A percentile compares a stretch with the other conserved stretches of the same genome.
Evolutionary conservation across 1,140 invertebrate genomes (phyloP).

Genomic region (Hestina assimilis): DNA sequence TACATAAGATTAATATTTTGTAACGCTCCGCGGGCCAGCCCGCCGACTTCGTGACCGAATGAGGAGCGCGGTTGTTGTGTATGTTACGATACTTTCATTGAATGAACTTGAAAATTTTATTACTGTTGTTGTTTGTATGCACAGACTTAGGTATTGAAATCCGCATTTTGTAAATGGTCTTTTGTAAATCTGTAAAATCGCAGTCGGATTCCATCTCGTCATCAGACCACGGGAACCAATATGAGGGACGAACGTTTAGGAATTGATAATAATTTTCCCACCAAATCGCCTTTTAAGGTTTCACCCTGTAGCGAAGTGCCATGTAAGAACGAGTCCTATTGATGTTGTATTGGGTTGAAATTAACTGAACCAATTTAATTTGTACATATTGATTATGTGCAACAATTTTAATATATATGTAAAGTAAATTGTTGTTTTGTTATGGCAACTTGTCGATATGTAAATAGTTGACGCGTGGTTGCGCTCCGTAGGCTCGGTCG

Average conservation of each 20-base stretch:
- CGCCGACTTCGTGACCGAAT: conserved; percentile 19
- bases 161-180: background rate
- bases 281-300: background rate
- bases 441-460: conserved; percentile 73
- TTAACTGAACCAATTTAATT: conserved; percentile 57
- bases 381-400: conserved; percentile 68
- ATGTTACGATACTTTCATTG: conserved; percentile 9
- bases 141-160: conserved; percentile 1
- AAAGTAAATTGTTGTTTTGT: conserved; percentile 73
- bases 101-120: conserved; percentile 7
- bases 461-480: conserved; percentile 70
- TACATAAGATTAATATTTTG: conserved; percentile 79
- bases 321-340: conserved; percentile 50
- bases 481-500: conserved; percentile 55
- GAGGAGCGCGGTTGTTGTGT: background rate
- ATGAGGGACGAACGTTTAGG: conserved; percentile 14
- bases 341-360: conserved; percentile 54
- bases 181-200: background rate
- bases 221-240: conserved; percentile 7
- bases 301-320: conserved; percentile 44
- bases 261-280: conserved; percentile 29
- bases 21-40: conserved; percentile 59
- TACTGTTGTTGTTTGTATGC: conserved; percentile 16
- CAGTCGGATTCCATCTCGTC: background rate
- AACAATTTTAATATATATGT: conserved; percentile 66